Evolutionary conservation across 2,797 vertebrate species (phyloP).

Genomic region (Tadarida brasiliensis): DNA sequence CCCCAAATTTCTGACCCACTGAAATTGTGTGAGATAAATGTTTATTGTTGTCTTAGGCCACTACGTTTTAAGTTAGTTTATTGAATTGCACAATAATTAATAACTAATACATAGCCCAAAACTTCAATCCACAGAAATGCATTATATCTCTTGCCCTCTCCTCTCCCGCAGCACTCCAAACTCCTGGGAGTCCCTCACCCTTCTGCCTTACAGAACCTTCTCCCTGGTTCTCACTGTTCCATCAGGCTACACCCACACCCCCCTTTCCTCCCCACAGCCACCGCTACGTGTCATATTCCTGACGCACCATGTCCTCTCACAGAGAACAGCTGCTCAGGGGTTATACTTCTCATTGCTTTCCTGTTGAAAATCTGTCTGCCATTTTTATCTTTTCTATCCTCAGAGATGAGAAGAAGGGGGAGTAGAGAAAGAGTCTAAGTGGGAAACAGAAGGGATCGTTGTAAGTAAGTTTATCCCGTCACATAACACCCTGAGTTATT

Average conservation of each 20-base stretch:
- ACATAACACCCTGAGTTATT: not conserved
- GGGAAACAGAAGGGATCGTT: not conserved
- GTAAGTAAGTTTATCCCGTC: not conserved
- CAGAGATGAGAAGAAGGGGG: not conserved
- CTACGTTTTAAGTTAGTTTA: not conserved
- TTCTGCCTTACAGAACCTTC: not conserved
- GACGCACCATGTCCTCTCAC: not conserved
- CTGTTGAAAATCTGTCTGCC: not conserved
- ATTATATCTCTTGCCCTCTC: no score
- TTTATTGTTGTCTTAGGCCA: not conserved
- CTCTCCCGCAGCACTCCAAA: not conserved
- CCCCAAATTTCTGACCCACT: not conserved
- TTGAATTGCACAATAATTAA: not conserved
- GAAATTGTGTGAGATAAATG: not conserved
- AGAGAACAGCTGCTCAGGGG: not conserved
- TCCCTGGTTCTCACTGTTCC: not conserved
- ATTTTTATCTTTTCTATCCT: not conserved
- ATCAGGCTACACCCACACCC: not conserved
- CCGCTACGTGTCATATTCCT: not conserved
- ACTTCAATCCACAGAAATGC: not conserved
- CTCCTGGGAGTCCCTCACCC: not conserved
- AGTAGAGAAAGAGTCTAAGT: not conserved
- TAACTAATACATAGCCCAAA: not conserved
- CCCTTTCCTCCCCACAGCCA: not conserved
- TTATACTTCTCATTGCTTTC: slow-evolving; percentile 15